Percentiles rank a stretch among this genome's conserved stretches.
Conservation (phyloP, 2,113 vertebrate genomes). For the Dipodomys merriami region DNA sequence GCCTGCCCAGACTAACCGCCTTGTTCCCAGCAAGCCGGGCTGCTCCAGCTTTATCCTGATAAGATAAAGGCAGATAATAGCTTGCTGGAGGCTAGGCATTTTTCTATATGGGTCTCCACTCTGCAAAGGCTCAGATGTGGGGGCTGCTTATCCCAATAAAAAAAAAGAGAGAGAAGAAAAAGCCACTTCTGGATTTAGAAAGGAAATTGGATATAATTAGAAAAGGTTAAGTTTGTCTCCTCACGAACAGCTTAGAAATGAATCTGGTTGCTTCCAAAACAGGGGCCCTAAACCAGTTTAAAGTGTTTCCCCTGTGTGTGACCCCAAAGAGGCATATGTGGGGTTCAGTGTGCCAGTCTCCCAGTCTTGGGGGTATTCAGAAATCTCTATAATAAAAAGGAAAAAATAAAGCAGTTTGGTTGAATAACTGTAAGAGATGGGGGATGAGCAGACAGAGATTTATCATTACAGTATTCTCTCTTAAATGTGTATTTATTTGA, state of each 20-base stretch:
- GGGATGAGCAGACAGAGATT: too few species aligned
- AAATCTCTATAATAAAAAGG: neutral
- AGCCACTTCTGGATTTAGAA: conserved; percentile 28
- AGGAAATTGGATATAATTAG: conserved; percentile 38
- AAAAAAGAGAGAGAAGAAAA: conserved; percentile 25
- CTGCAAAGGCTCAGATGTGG: neutral
- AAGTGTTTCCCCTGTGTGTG: neutral
- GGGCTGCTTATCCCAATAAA: conserved; percentile 26
- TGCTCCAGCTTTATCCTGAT: conserved; percentile 58
- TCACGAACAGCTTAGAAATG: neutral
- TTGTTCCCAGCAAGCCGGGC: conserved; percentile 59
- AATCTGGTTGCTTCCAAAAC: neutral
- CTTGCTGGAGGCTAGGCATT: neutral
- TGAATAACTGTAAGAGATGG: neutral
- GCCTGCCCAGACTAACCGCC: conserved; percentile 50
- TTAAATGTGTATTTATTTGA: neutral
- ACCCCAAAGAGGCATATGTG: too few species aligned
- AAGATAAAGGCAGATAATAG: conserved; percentile 70
- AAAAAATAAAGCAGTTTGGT: neutral
- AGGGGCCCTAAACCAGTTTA: neutral
- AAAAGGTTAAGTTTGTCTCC: neutral
- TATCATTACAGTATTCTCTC: neutral
- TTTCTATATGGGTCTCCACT: neutral
- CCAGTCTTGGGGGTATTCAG: neutral
- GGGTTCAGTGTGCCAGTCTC: accelerated